phyloP scores from a whole-genome alignment of 2,113 vertebrate species.

The Benitochromis conjunctus region DNA sequence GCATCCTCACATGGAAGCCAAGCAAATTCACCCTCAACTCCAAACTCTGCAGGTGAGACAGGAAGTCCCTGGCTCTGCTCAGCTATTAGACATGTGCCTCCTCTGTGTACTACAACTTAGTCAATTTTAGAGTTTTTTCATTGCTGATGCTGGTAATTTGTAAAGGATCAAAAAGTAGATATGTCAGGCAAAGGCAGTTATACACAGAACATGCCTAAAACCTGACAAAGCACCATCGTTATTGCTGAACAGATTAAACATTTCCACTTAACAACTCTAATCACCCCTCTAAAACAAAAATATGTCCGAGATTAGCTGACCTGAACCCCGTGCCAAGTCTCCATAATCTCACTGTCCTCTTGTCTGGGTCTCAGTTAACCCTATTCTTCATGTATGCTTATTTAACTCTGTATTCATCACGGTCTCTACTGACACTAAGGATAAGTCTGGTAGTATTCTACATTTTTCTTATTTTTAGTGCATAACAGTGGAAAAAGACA shows the following conservation, averaged over 20 bases:
- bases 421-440: not conserved
- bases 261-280: not conserved
- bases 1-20: slow-evolving; percentile 98
- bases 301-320: slow-evolving; percentile 34
- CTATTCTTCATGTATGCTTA: slow-evolving; percentile 6
- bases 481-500: not conserved
- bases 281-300: not conserved
- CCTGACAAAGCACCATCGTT: slow-evolving; percentile 3
- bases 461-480: not conserved
- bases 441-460: not conserved
- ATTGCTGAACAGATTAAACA: not conserved
- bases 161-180: not conserved
- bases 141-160: slow-evolving; percentile 27
- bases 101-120: slow-evolving; percentile 37
- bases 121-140: slow-evolving; percentile 5
- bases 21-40: slow-evolving; percentile 98
- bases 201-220: not conserved
- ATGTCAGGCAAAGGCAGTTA: not conserved
- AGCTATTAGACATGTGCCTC: slow-evolving; percentile 43
- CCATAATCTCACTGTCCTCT: slow-evolving; percentile 35
- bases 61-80: slow-evolving; percentile 62
- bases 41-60: slow-evolving; percentile 98
- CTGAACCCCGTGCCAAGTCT: slow-evolving; percentile 59
- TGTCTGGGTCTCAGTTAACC: slow-evolving; percentile 18
- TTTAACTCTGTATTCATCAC: not conserved